Conservation (phyloP, 2,113 vertebrate species). For the Suricata suricatta region DNA sequence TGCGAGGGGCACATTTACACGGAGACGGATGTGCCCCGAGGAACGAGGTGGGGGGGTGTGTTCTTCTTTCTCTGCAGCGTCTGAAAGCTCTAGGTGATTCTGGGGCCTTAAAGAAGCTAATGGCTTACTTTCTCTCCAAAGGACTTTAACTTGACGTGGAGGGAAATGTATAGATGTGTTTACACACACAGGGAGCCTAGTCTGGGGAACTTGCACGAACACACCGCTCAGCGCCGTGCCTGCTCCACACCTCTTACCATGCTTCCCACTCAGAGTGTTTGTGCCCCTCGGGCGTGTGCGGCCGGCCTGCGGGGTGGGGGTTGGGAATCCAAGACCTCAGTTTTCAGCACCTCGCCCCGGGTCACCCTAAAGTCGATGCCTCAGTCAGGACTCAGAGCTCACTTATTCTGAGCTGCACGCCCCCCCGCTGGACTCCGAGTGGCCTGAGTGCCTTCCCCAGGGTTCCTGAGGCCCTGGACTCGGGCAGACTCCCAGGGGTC, state of each 20-base stretch:
- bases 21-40: not conserved
- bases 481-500: accelerated
- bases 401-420: accelerated
- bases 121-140: not conserved
- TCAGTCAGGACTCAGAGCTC: not conserved
- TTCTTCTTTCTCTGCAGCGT: accelerated
- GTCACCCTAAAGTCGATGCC: accelerated
- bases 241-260: accelerated
- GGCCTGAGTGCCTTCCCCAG: accelerated
- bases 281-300: accelerated
- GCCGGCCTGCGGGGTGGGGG: accelerated
- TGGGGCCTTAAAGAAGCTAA: not conserved
- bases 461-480: not conserved
- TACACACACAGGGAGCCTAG: accelerated
- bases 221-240: accelerated
- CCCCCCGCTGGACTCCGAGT: accelerated
- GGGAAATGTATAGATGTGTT: accelerated
- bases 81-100: not conserved
- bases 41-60: accelerated
- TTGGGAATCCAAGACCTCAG: too few species aligned
- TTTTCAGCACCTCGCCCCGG: not conserved
- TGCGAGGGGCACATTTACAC: accelerated
- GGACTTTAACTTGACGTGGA: too few species aligned
- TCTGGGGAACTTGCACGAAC: too few species aligned
- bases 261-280: accelerated